phyloP scores from a whole-genome alignment of 2,888 invertebrate genomes.

The Drosophila antonietae region DNA sequence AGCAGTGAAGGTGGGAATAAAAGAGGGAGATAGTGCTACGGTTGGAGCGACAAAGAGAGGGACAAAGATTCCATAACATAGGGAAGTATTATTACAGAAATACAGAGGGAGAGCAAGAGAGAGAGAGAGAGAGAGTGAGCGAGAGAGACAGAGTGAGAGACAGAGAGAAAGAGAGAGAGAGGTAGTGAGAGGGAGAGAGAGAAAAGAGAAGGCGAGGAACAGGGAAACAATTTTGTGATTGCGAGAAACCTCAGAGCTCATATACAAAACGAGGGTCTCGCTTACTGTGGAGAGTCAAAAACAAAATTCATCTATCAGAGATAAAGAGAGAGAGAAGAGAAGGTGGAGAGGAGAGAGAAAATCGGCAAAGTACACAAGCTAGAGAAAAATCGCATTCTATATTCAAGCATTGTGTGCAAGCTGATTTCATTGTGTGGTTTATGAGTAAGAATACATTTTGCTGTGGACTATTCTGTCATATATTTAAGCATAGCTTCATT shows the following conservation, averaged over 20 bases:
- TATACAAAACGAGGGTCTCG: not conserved
- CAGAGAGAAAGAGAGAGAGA: too few species aligned
- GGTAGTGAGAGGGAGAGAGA: too few species aligned
- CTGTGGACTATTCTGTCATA: not conserved
- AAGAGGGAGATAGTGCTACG: not conserved
- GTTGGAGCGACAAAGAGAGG: not conserved
- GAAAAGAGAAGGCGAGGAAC: not conserved
- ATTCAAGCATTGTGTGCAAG: not conserved
- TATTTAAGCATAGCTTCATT: not conserved
- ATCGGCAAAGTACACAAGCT: too few species aligned
- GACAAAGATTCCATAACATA: too few species aligned
- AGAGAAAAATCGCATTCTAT: not conserved
- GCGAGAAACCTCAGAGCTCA: not conserved
- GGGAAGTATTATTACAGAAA: not conserved
- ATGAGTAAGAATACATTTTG: not conserved
- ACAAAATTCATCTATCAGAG: not conserved
- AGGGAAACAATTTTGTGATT: too few species aligned
- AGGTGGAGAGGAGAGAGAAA: not conserved
- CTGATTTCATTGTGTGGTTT: not conserved
- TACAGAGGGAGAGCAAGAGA: not conserved
- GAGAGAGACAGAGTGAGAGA: not conserved
- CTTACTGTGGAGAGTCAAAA: not conserved
- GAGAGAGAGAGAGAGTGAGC: not conserved
- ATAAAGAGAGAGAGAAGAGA: not conserved
- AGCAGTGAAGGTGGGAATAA: not conserved